Percentiles rank a stretch among this genome's conserved stretches.
Evolutionary conservation across 2,797 vertebrate species (phyloP).

Genomic region (Leuciscus waleckii): DNA sequence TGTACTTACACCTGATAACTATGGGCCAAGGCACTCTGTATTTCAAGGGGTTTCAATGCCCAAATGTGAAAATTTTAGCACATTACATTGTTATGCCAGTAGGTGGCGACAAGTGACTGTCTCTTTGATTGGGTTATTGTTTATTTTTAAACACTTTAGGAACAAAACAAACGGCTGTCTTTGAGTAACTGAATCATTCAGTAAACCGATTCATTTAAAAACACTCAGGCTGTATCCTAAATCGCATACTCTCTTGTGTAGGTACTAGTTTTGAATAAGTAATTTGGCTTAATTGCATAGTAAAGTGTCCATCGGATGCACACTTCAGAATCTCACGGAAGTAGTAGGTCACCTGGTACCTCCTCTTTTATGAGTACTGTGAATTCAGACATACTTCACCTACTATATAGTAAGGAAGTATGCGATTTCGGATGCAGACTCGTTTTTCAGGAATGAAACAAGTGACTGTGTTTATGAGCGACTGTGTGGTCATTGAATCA

Average conservation of each 20-base stretch:
- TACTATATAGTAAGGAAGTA: not conserved
- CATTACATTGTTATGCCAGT: not conserved
- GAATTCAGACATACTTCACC: not conserved
- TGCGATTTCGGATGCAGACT: not conserved
- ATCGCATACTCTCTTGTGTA: not conserved
- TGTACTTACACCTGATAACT: not conserved
- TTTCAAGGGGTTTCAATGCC: not conserved
- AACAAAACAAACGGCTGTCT: not conserved
- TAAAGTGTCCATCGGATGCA: not conserved
- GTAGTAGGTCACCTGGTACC: not conserved
- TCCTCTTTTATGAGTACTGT: not conserved
- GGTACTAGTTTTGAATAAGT: not conserved
- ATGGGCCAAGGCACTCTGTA: not conserved
- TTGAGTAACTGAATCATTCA: not conserved
- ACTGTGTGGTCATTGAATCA: not conserved
- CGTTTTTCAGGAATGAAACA: not conserved
- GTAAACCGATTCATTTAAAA: not conserved
- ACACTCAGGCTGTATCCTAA: not conserved
- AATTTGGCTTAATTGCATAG: not conserved
- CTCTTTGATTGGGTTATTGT: not conserved
- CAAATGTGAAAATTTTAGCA: not conserved
- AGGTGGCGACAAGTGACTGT: not conserved
- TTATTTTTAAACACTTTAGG: not conserved
- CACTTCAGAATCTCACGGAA: no score
- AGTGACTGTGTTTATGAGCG: not conserved